Base-by-base conservation (phyloP, 2,888 invertebrate species). In the Stenchaetothrips biformis region DNA sequence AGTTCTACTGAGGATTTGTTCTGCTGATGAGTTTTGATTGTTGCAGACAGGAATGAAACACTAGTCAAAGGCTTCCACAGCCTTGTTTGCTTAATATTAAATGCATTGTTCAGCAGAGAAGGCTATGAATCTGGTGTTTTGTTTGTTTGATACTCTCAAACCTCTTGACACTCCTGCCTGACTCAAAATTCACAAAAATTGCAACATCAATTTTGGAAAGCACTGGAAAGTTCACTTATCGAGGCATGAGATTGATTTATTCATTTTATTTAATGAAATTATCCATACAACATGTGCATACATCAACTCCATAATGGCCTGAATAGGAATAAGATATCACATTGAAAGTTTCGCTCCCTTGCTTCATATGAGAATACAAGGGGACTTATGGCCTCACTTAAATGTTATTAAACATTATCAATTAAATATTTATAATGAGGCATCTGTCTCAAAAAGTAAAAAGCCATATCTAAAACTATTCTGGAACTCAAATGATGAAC, bases 1-100 rank as follows among this genome's bases (percentile, higher is more conserved):
- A 13, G 16, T 53, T 53, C 6, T 13, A 53, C 1, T 13, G 16
- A 16, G 53, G 53, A 13, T 53, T 53, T 13, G 53, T 9, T 6
- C 13, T 13, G 53, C 6, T 53, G 53, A 2, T 16, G 9, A 53
- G 53, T 53, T 53, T 53, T 53, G 16, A 53, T 13, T 7, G 16
- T 53, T 6, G 1, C 16, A 53, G 16, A 16, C 53, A 53, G 53
- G 16, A 16, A 53, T 49, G 37, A 49, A 49, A 79, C 78, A 47
- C n/a, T 59, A 59, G 47, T 78, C 78, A 78, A 78, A 59, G 78
- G 49, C 48, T 78, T 78, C 37, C 47, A 59, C 13, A 59, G 59
- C 59, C 59, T 59, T 59, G 59, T 59, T 59, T 59, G 59, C 59
- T 37, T 18, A 59, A 13, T 13, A 59, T 59, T 59, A 59, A 59